Percentiles rank a stretch among this genome's conserved stretches.
These are phyloP conservation scores for Malurus elegans DNA, from an alignment of 2,113 vertebrate genomes.

Conservation along the genomic window DNA sequence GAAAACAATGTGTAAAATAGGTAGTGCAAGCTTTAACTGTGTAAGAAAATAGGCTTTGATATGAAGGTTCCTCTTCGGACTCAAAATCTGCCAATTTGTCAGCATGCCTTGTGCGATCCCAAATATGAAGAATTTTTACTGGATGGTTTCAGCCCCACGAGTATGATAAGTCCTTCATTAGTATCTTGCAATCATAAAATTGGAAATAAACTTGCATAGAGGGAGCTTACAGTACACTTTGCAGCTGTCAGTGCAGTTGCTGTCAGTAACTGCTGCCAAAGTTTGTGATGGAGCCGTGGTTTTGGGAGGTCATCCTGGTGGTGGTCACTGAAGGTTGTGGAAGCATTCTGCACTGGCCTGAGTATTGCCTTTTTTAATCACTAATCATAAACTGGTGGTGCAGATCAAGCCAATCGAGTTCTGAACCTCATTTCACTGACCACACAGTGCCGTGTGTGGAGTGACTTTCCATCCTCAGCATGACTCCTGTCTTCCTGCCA, in stretches of 20 bases:
- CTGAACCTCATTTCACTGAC: not conserved
- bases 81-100: not conserved
- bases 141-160: not conserved
- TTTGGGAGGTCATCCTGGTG: not conserved
- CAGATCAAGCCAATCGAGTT: not conserved
- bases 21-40: not conserved
- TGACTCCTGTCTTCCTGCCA: not conserved
- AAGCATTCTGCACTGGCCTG: not conserved
- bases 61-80: not conserved
- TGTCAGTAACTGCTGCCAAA: rapidly evolving
- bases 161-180: not conserved
- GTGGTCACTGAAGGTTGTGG: not conserved
- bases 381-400: not conserved
- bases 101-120: not conserved
- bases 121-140: not conserved
- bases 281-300: not conserved
- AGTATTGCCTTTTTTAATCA: not conserved
- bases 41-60: not conserved
- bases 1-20: not conserved
- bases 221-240: not conserved
- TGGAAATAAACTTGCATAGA: not conserved
- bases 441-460: not conserved
- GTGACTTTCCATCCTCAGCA: not conserved
- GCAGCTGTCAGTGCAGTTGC: not conserved
- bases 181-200: not conserved